phyloP scores from a whole-genome alignment of 1,140 invertebrate genomes.

The Pseudomyrmex gracilis region DNA sequence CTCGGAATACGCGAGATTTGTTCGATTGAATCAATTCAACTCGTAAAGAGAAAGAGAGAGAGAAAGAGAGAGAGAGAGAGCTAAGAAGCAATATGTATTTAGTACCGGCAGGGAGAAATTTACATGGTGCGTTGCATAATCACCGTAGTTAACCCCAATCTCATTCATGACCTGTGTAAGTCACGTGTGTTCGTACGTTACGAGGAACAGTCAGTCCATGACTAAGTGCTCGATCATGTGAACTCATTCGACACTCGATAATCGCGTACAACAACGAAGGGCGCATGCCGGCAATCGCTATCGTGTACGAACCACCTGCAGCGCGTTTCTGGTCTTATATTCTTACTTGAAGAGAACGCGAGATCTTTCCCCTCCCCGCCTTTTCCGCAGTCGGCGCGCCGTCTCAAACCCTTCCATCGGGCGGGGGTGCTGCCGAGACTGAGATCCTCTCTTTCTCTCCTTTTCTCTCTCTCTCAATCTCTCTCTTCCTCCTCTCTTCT shows the following conservation, averaged over 20 bases:
- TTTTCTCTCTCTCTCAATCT: neutral
- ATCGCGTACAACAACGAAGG: constrained; percentile 45
- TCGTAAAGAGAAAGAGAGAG: no score
- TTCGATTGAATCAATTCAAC: no score
- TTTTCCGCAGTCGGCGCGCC: neutral
- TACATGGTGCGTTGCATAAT: constrained; percentile 54
- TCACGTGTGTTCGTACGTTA: constrained; percentile 28
- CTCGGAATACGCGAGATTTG: no score
- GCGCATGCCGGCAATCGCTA: constrained; percentile 31
- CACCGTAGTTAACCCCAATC: constrained; percentile 52
- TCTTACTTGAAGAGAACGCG: constrained; percentile 40
- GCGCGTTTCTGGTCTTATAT: constrained; percentile 26
- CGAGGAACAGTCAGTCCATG: constrained; percentile 49
- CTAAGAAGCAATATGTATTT: neutral
- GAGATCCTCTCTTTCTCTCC: neutral
- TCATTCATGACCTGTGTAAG: constrained; percentile 54
- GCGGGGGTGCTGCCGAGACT: constrained; percentile 6
- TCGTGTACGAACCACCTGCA: constrained; percentile 44
- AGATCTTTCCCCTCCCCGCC: neutral
- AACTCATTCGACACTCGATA: constrained; percentile 59
- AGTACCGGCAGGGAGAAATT: constrained; percentile 29
- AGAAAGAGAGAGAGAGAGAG: neutral
- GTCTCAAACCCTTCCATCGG: constrained; percentile 11
- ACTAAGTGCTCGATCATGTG: constrained; percentile 58
- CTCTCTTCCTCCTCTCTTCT: neutral